Percentiles rank a stretch among this genome's conserved stretches.
These are phyloP conservation scores for Ambastaia sidthimunki DNA, from an alignment of 2,797 vertebrate species.

Conservation along the genomic window DNA sequence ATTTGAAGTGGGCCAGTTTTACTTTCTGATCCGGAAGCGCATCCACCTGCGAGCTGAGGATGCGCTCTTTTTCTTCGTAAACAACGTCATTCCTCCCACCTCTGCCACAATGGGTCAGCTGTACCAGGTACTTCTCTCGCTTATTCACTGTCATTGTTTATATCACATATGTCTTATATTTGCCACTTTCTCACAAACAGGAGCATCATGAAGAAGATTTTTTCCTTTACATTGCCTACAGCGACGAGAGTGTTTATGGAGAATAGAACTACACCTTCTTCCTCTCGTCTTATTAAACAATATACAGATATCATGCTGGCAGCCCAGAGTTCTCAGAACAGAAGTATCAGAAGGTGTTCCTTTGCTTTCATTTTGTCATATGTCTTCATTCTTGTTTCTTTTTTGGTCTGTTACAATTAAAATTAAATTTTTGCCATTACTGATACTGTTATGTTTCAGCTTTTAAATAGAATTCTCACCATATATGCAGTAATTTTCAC, in stretches of 20 bases:
- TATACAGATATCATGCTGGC: slow-evolving; percentile 52
- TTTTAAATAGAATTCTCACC: background rate
- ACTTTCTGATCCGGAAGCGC: slow-evolving; percentile 94
- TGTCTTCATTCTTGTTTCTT: slow-evolving; percentile 10
- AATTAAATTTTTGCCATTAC: background rate
- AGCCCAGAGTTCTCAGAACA: slow-evolving; percentile 58
- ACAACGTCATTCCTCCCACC: slow-evolving; percentile 95
- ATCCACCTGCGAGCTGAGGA: slow-evolving; percentile 93
- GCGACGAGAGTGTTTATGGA: slow-evolving; percentile 83
- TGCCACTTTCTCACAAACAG: slow-evolving; percentile 55
- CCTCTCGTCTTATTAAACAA: slow-evolving; percentile 52
- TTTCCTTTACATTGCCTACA: slow-evolving; percentile 86
- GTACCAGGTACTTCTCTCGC: slow-evolving; percentile 72
- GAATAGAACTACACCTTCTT: slow-evolving; percentile 45
- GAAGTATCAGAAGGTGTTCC: slow-evolving; percentile 57
- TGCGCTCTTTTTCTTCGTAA: slow-evolving; percentile 95
- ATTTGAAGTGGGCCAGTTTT: slow-evolving; percentile 88
- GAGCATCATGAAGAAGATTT: slow-evolving; percentile 85
- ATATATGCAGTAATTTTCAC: background rate
- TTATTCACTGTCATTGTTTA: background rate
- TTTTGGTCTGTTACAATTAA: slow-evolving; percentile 18
- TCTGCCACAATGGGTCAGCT: slow-evolving; percentile 85
- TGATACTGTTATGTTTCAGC: background rate
- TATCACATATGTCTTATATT: background rate
- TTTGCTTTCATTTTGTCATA: slow-evolving; percentile 45